Conservation (phyloP, 2,888 invertebrate genomes). For the Cremastinae sp. region DNA sequence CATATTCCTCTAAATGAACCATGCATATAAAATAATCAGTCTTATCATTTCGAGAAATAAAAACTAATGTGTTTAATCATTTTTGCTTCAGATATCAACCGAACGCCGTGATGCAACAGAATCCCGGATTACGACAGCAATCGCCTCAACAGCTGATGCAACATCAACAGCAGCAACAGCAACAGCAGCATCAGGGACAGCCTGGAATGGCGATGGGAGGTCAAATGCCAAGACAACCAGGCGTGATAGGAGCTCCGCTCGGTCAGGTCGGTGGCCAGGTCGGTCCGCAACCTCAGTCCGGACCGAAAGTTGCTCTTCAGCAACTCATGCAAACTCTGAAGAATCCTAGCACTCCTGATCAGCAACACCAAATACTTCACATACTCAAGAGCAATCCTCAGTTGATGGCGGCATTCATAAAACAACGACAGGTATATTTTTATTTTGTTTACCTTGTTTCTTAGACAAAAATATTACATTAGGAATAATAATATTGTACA, state of each 20-base stretch:
- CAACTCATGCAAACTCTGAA: constrained; percentile 92
- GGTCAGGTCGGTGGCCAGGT: constrained; percentile 78
- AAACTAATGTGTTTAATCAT: not conserved
- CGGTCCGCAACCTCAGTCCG: constrained; percentile 80
- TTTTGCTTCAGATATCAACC: constrained; percentile 75
- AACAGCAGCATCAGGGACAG: constrained; percentile 80
- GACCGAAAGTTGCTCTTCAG: constrained; percentile 85
- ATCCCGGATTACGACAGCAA: constrained; percentile 77
- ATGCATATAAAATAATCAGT: too few species aligned
- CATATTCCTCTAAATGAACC: too few species aligned
- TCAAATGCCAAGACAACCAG: constrained; percentile 76
- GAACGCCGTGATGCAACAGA: constrained; percentile 79
- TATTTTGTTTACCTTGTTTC: too few species aligned
- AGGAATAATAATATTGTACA: too few species aligned
- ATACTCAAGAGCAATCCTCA: constrained; percentile 97
- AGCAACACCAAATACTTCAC: constrained; percentile 93
- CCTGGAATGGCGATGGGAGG: constrained; percentile 75
- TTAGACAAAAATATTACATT: too few species aligned
- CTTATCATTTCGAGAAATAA: too few species aligned
- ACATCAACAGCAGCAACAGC: constrained; percentile 81
- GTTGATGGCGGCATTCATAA: constrained; percentile 96
- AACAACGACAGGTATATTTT: constrained; percentile 86
- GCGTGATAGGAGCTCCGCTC: constrained; percentile 76
- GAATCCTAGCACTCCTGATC: constrained; percentile 94
- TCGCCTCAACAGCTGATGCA: constrained; percentile 77